Evolutionary conservation across 2,113 vertebrate species (phyloP), one percentile per base, ranked within the genome.

Genomic region (Pithys albifrons): DNA sequence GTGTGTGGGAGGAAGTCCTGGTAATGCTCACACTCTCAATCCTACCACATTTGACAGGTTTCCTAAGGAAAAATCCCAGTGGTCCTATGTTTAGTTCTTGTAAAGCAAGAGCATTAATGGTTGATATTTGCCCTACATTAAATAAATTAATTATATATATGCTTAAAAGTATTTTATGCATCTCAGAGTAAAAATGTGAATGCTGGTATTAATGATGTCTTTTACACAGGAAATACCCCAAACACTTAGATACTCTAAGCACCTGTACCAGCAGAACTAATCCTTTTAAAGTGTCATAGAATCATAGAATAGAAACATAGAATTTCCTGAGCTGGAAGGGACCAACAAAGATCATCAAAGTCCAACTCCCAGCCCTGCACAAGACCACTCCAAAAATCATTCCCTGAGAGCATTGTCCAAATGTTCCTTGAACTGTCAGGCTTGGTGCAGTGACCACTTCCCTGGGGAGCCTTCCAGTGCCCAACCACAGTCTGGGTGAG

Each of bases 1-100:
- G 1, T 22, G 55, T 77, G 72, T 59, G 37, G 54, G 88, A 90
- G 43, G 65, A 80, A 75, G 46, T 71, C 51, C 88, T 86, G 67
- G 29, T 70, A 94, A 90, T 92, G 54, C 25, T 83, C 75, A 74
- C 9, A 7, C 29, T 73, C 85, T 93, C 69, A 94, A 77, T 91
- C 55, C 67, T 78, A 74, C 14, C 41, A 88, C 19, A 52, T 90
- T 77, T 94, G 78, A 95, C 55, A 83, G 29, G 16, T 20, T 90
- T 91, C 48, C 64, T 83, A 87, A 79, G 78, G 10, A 93, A 91
- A 94, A 80, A 66, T 66, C 35, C 31, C 31, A 73, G 58, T 43
- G 46, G 10, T 80, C 95, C 67, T 10, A 1, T 27, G 43, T 43
- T n/a, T 59, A 51, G 28, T 20, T 85, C 43, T 61, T 64, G n/a